Percentiles rank a stretch among this genome's conserved stretches.
Evolutionary conservation across 2,888 invertebrate genomes (phyloP).

Genomic region (Mycalesis mineus): DNA sequence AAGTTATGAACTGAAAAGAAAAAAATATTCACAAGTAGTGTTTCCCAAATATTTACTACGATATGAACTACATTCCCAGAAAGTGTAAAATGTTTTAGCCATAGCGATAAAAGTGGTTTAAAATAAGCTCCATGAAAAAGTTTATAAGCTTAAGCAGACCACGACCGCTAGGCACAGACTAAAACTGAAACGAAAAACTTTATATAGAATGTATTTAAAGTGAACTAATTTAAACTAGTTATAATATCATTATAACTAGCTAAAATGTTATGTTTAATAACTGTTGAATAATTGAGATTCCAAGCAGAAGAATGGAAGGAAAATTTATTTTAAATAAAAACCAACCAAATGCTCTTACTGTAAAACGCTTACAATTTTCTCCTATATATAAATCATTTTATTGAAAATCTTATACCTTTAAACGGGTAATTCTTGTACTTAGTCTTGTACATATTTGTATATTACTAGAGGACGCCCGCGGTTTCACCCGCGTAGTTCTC

Average conservation of each 20-base stretch:
- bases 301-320: neutral
- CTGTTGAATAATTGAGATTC: neutral
- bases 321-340: no score
- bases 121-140: conserved; percentile 17
- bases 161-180: conserved; percentile 11
- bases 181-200: conserved; percentile 10
- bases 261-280: neutral
- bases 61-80: neutral
- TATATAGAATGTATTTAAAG: neutral
- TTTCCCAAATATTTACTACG: no score
- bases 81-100: neutral
- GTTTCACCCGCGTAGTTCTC: no score
- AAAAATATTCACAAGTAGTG: no score
- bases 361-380: no score
- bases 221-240: neutral
- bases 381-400: no score
- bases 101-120: conserved; percentile 6
- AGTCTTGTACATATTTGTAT: no score
- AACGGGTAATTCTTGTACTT: no score
- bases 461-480: no score
- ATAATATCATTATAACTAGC: neutral
- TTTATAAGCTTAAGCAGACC: conserved; percentile 17
- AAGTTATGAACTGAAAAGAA: no score
- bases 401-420: no score
- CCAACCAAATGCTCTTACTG: no score